Base-by-base conservation (phyloP, 2,113 vertebrate species). In the Alosa alosa region DNA sequence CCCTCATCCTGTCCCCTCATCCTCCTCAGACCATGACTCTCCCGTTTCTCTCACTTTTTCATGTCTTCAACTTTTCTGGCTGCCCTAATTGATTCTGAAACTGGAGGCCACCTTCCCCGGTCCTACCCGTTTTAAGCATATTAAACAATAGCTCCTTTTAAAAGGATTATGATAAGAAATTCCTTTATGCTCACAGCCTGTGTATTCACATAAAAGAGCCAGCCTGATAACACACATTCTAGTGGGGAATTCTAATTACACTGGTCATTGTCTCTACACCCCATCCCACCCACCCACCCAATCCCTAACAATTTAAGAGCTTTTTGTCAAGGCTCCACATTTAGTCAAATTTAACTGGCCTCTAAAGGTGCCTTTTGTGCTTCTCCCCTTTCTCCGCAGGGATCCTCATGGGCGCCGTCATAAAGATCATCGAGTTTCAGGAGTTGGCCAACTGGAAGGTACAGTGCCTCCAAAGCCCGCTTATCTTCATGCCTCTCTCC, bases 381-480 rank as follows among this genome's bases (percentile, higher is more conserved):
- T 64, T 17, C 47, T 52, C 20, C 64, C 20, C 83, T 50, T 20
- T 46, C 15, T 20, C 45, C 39, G 7, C 64, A 99, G 98, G 98
- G 86, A 99, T 99, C 90, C 94, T 99, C 89, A 99, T 99, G 98
- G 98, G 98, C 93, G 98, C 97, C 72, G 95, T 99, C 89, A 99
- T 99, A 94, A 99, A 98, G 95, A 96, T 99, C 92, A 99, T 99
- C 91, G 98, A 99, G 94, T 98, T 96, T 90, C 97, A 97, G 91
- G 96, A 99, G 91, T 94, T 99, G 91, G 98, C 98, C 90, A 99
- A 99, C 94, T 99, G 98, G 98, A 99, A 99, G 98, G 98, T 99
- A 97, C 6, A 78, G 72, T 78, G 72, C 31, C 72, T 39, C 72
- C 25, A 6, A 9, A 5, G n/a, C 64, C 64, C 13, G 4, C 31